Base-by-base conservation (phyloP, 2,113 vertebrate species). In the Hiodon tergisus region DNA sequence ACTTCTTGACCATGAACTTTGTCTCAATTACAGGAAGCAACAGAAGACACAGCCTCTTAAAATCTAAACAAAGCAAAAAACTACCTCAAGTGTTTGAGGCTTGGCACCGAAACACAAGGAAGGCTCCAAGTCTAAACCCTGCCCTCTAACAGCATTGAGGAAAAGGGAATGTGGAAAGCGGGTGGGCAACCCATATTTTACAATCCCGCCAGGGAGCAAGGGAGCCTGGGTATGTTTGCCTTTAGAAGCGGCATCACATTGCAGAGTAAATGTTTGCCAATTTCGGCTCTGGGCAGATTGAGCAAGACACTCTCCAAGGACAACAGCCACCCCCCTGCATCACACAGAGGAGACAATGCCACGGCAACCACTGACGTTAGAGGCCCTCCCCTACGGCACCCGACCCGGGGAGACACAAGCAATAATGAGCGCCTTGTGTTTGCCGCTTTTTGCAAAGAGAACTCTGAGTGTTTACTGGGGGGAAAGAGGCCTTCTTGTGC, bases 201-300 rank as follows among this genome's bases (percentile, higher is more conserved):
- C 53, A 61, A 47, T 9, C 31, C 31, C 31, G 31, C 31, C 31
- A 31, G 46, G 2, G 61, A 6, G 52, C 7, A 14, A 60, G 13
- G 2, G 67, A 13, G 50, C 67, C 31, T 69, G 17, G 47, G 17
- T n/a, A 53, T 67, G 60, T 77, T 71, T 65, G 46, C 75, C 61
- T 58, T 71, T 80, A 14, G 16, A 72, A 50, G 71, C 50, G 81
- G 67, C 55, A 81, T 85, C 78, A 55, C 53, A 65, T 81, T 76
- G 52, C 82, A 79, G 80, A 81, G 62, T 66, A 79, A 86, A 88
- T 87, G 82, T 90, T 88, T 74, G 80, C 69, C 5, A 71, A 82
- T 77, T 83, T 82, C 8, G 75, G 81, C 73, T 78, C 63, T 11
- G 6, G 60, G 67, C 60, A 57, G 62, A 67, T 67, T 55, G 62